These are phyloP conservation scores for Syritta pipiens DNA, from an alignment of 2,888 invertebrate species.

Conservation along the genomic window DNA sequence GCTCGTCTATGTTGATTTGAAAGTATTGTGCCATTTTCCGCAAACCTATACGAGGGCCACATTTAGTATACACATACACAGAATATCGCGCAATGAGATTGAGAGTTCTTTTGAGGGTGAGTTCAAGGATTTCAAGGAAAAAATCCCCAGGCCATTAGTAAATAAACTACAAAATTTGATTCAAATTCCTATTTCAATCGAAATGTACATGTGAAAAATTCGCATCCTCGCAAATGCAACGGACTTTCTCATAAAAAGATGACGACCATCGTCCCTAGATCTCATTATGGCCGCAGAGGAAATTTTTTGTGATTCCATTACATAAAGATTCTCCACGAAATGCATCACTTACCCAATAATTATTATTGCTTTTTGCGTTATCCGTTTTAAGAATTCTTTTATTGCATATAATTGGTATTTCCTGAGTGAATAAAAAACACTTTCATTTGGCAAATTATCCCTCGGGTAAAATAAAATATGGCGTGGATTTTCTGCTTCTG, in stretches of 20 bases:
- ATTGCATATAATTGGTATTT: slow-evolving; percentile 9
- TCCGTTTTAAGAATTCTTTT: slow-evolving; percentile 1
- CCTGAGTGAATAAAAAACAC: slow-evolving; percentile 15
- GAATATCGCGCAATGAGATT: no score
- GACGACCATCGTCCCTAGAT: slow-evolving; percentile 30
- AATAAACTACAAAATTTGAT: no score
- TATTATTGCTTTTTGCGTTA: not conserved
- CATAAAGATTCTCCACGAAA: slow-evolving; percentile 33
- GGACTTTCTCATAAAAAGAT: slow-evolving; percentile 48
- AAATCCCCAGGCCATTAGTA: no score
- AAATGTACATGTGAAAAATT: no score
- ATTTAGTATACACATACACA: slow-evolving; percentile 37
- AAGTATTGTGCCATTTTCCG: slow-evolving; percentile 84
- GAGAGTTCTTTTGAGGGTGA: no score
- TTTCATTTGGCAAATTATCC: slow-evolving; percentile 62
- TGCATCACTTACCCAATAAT: slow-evolving; percentile 29
- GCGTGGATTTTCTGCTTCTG: slow-evolving; percentile 72
- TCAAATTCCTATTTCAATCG: no score
- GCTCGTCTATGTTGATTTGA: slow-evolving; percentile 82
- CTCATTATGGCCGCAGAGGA: slow-evolving; percentile 61
- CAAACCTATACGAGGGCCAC: not conserved
- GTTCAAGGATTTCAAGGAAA: no score
- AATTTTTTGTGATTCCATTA: slow-evolving; percentile 47
- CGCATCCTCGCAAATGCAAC: not conserved
- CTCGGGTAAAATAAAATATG: slow-evolving; percentile 77